A percentile compares a stretch with the other conserved stretches of the same genome.
These are phyloP conservation scores for Elachura formosa DNA, from an alignment of 2,113 vertebrate species.

Conservation along the genomic window DNA sequence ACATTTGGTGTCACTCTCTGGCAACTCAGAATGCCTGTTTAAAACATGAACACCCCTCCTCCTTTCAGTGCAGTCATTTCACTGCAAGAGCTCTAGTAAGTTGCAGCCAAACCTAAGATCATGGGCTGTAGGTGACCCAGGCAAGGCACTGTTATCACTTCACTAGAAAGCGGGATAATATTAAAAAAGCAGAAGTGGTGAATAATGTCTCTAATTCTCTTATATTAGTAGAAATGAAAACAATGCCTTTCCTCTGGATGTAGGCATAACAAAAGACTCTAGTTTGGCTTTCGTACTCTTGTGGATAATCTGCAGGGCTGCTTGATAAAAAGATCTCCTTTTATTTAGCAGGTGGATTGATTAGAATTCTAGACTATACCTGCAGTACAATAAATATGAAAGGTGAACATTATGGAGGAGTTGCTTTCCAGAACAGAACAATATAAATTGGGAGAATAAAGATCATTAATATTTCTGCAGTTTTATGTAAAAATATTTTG, in stretches of 20 bases:
- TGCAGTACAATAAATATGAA: background rate
- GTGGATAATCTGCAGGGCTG: background rate
- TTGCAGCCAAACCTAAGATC: background rate
- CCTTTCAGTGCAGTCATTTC: background rate
- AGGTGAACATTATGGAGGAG: background rate
- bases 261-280: background rate
- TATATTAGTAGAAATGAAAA: background rate
- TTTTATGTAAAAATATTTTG: background rate
- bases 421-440: background rate
- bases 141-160: background rate
- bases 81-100: background rate
- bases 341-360: background rate
- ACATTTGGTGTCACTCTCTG: accelerated
- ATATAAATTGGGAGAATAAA: background rate
- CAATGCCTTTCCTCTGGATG: background rate
- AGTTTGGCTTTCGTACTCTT: background rate
- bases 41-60: accelerated
- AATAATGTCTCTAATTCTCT: background rate
- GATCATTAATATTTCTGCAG: background rate
- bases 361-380: background rate
- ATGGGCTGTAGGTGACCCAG: accelerated
- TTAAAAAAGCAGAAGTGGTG: background rate
- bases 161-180: no score
- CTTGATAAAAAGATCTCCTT: background rate
- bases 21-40: accelerated